These are phyloP conservation scores for Alaudala cheleensis DNA, from an alignment of 2,113 vertebrate genomes.

Conservation along the genomic window DNA sequence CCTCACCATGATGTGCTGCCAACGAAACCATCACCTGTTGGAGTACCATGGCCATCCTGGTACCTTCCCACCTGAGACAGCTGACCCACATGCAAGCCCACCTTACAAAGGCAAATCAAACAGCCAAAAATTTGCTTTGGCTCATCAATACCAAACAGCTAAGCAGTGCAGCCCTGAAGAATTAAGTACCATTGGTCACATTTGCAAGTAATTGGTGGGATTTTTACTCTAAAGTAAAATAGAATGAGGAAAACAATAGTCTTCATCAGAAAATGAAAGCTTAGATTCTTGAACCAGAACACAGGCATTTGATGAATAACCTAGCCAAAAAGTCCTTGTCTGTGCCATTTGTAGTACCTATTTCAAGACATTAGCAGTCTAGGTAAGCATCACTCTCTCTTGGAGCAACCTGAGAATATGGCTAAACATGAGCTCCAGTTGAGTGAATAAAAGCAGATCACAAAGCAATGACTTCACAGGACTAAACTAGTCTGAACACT, in stretches of 20 bases:
- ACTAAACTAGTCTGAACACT: background rate
- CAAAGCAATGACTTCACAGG: background rate
- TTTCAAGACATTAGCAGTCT: background rate
- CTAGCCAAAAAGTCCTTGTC: background rate
- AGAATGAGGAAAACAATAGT: background rate
- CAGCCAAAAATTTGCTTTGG: background rate
- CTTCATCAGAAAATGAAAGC: background rate
- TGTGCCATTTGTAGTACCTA: background rate
- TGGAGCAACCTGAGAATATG: background rate
- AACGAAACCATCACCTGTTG: background rate
- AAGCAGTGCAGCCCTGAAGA: background rate
- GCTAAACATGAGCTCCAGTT: background rate
- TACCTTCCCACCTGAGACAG: background rate
- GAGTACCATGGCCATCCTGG: background rate
- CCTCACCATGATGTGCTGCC: background rate
- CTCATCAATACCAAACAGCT: background rate
- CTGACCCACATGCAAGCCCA: background rate
- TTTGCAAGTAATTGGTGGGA: background rate
- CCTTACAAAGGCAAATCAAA: background rate
- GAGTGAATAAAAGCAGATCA: background rate
- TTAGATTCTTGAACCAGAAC: background rate
- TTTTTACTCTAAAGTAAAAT: background rate
- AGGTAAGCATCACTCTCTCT: background rate
- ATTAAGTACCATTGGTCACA: background rate
- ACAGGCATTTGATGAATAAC: background rate